Evolutionary conservation across 2,888 invertebrate species (phyloP).

Genomic region (Tipula lateralis): DNA sequence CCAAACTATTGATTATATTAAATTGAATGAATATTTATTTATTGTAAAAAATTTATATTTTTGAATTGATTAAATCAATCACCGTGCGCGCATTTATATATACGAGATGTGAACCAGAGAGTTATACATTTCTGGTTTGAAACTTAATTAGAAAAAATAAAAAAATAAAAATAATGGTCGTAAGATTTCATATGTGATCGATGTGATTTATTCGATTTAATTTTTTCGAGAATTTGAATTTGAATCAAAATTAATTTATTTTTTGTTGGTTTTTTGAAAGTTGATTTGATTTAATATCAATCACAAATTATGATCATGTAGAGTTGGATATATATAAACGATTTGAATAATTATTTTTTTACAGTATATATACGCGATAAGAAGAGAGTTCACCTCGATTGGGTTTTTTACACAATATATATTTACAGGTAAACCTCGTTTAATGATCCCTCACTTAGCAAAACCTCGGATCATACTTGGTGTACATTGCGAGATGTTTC

Average conservation of each 20-base stretch:
- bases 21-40: not conserved
- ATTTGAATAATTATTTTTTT: not conserved
- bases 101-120: not conserved
- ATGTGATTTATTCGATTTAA: conserved; percentile 19
- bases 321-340: not conserved
- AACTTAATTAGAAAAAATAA: not conserved
- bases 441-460: too few species aligned
- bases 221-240: not conserved
- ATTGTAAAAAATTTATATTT: not conserved
- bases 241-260: not conserved
- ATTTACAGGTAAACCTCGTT: too few species aligned
- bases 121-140: conserved; percentile 7
- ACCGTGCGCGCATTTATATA: not conserved
- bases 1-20: not conserved
- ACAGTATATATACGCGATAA: not conserved
- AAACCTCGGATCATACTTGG: too few species aligned
- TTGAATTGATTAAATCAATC: conserved; percentile 24
- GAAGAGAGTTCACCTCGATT: conserved; percentile 15
- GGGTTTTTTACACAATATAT: not conserved
- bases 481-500: too few species aligned
- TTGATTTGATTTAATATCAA: conserved; percentile 19
- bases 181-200: conserved; percentile 5
- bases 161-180: not conserved
- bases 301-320: not conserved
- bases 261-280: not conserved